Evolutionary conservation across 2,797 vertebrate species (phyloP), one percentile per base, ranked within the genome.

Genomic region (Periophthalmus magnuspinnatus): DNA sequence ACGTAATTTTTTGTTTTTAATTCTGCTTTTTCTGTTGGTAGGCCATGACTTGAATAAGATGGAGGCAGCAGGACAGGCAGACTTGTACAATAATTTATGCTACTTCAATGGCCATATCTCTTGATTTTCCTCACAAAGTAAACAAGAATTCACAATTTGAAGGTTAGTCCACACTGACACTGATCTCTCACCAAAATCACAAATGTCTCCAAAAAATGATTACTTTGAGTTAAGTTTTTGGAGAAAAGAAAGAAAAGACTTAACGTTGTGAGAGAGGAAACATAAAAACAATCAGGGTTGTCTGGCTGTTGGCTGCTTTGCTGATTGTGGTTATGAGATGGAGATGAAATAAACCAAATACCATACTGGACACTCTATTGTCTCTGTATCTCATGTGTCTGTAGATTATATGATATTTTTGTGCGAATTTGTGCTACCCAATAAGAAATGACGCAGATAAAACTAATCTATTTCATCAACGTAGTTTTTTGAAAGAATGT

Each of bases 291-390:
- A 91, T 92, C 91, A 90, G 86, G 81, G 86, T 89, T 88, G 83
- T 90, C 85, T 91, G 90, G 86, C 89, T 85, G 78, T 80, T 84
- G 88, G 89, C 85, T 83, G 85, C 85, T 90, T 88, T 84, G 80
- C 79, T 86, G 87, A 84, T 84, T 84, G 78, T 91, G 90, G 91
- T 93, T 92, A 88, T 86, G 76, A 84, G 78, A 84, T 69, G 41
- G 75, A 90, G 84, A 89, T 82, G 67, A 84, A 94, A 94, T 94
- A 94, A 94, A 94, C 91, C 91, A 93, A 92, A 94, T 93, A 87
- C 87, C 81, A 82, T 84, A 90, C 81, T 1, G 24, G 70, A 72
- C 21, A 10, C 10, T 68, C 34, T 66, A 22, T 63, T 56, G 5
- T 9, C 1, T 74, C n/a, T 64, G 7, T 21, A 0, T 64, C 65